phyloP scores from a whole-genome alignment of 2,888 invertebrate species.

The Rhagonycha lutea region DNA sequence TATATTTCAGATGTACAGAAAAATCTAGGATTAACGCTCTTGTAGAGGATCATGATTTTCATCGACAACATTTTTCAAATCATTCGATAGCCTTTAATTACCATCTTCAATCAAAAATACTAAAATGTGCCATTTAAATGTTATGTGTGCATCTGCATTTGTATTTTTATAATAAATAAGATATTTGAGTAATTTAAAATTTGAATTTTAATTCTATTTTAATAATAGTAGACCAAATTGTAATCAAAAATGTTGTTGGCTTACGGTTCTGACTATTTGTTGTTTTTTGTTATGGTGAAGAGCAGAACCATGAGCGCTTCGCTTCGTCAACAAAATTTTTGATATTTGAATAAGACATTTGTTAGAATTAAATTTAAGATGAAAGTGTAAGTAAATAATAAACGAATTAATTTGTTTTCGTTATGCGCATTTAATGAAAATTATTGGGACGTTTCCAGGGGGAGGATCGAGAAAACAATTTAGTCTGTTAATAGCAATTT shows the following conservation, averaged over 20 bases:
- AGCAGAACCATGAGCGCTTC: no score
- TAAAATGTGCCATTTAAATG: constrained; percentile 7
- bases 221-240: no score
- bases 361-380: constrained; percentile 20
- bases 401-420: constrained; percentile 18
- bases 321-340: no score
- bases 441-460: no score
- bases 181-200: neutral
- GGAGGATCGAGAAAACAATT: no score
- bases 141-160: constrained; percentile 23
- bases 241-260: no score
- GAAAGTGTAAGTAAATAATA: constrained; percentile 16
- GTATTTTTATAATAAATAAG: constrained; percentile 26
- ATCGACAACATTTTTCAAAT: neutral
- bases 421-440: neutral
- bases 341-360: neutral
- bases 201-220: no score
- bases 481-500: neutral
- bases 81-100: neutral
- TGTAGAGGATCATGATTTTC: neutral
- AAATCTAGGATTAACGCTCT: constrained; percentile 15
- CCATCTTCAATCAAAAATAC: neutral
- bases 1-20: constrained; percentile 16
- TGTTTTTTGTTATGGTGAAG: no score
- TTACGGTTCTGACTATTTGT: no score